phyloP scores from a whole-genome alignment of 2,113 vertebrate genomes.

The Solea senegalensis region DNA sequence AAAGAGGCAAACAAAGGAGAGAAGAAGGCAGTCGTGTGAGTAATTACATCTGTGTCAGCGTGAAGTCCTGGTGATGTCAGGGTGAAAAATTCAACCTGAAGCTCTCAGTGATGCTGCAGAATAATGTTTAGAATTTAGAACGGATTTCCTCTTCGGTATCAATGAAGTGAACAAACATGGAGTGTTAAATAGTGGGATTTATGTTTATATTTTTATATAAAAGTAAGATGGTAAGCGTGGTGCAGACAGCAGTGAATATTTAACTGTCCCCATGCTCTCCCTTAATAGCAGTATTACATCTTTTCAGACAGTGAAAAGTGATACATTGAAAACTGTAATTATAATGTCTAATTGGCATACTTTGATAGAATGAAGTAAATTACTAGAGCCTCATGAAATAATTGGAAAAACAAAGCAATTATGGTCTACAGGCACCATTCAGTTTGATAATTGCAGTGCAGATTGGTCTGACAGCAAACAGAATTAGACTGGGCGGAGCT shows the following conservation, averaged over 20 bases:
- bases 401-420: slow-evolving; percentile 85
- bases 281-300: slow-evolving; percentile 77
- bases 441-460: slow-evolving; percentile 77
- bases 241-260: slow-evolving; percentile 48
- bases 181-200: neutral
- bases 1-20: too few relatives aligned
- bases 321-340: slow-evolving; percentile 84
- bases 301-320: slow-evolving; percentile 75
- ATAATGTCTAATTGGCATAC: slow-evolving; percentile 84
- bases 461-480: slow-evolving; percentile 79
- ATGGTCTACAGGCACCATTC: slow-evolving; percentile 75
- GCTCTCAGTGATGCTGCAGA: too few relatives aligned
- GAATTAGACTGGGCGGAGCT: slow-evolving; percentile 69
- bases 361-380: slow-evolving; percentile 83
- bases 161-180: neutral
- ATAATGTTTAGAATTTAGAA: neutral
- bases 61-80: too few relatives aligned
- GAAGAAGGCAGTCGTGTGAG: too few relatives aligned
- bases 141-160: neutral
- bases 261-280: slow-evolving; percentile 54
- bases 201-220: neutral
- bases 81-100: too few relatives aligned
- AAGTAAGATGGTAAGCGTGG: neutral
- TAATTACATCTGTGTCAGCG: too few relatives aligned
- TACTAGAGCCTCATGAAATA: slow-evolving; percentile 82